Evolutionary conservation across 2,113 vertebrate species (phyloP), one percentile per base, ranked within the genome.

Genomic region (Etheostoma spectabile): DNA sequence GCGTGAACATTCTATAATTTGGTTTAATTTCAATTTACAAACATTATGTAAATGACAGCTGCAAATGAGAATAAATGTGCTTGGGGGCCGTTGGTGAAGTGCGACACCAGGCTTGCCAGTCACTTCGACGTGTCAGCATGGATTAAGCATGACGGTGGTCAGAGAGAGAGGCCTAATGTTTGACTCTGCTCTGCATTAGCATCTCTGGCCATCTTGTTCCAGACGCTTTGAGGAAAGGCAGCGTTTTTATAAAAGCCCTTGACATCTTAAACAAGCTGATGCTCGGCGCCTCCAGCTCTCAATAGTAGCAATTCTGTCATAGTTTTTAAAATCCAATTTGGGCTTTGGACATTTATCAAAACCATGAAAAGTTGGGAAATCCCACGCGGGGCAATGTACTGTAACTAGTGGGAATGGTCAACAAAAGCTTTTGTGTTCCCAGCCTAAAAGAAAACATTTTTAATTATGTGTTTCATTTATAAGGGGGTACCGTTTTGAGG

Each of bases 401-500:
- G 51, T 61, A 70, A 80, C 59, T 63, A 76, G 33, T 63, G 78
- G 61, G 61, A 77, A 52, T 13, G 52, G 80, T 90, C 75, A 90
- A 91, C 87, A 90, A 91, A 85, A 81, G 66, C 64, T 69, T 90
- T 90, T 84, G 84, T 89, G 84, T 87, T 88, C 80, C n/a, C 61
- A 77, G 72, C 22, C 71, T 81, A 83, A 84, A 90, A 83, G 85
- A 86, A 90, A 89, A 92, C 80, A 88, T 59, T 90, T 85, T 86
- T 91, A 93, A 92, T 94, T 76, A 86, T 85, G 84, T 84, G 89
- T 93, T 93, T 92, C 76, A 88, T 94, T 89, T 88, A 79, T 33
- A 69, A 57, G 48, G 65, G 86, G 74, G 80, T 88, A 83, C 80
- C 53, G 55, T 82, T 88, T 89, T 45, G 51, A 87, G 82, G 87